These are phyloP conservation scores for Pogonocherus hispidulus DNA, from an alignment of 2,888 invertebrate species.

Conservation along the genomic window DNA sequence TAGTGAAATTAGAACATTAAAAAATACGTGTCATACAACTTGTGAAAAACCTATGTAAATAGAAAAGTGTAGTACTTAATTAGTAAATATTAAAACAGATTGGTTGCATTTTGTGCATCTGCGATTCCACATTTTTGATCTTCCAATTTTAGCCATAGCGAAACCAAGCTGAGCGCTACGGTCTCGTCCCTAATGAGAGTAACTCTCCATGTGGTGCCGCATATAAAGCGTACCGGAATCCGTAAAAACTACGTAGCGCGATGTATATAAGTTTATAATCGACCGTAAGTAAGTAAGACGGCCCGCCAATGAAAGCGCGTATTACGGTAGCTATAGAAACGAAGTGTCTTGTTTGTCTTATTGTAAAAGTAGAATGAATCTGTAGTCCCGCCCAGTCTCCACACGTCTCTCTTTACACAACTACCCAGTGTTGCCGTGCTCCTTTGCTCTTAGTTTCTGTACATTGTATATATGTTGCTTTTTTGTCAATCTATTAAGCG, in stretches of 20 bases:
- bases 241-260: constrained; percentile 47
- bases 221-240: constrained; percentile 40
- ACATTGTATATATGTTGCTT: constrained; percentile 51
- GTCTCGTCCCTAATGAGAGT: constrained; percentile 41
- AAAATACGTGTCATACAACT: too few relatives aligned
- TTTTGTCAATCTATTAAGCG: constrained; percentile 55
- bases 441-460: constrained; percentile 55
- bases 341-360: constrained; percentile 65
- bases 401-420: constrained; percentile 65
- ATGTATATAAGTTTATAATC: constrained; percentile 59
- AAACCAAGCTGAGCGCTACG: too few relatives aligned
- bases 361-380: constrained; percentile 68
- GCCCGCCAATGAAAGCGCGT: constrained; percentile 68
- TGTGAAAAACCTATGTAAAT: too few relatives aligned
- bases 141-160: too few relatives aligned
- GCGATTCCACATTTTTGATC: too few relatives aligned
- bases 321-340: constrained; percentile 70
- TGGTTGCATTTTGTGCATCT: too few relatives aligned
- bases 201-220: constrained; percentile 30
- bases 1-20: too few relatives aligned
- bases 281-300: constrained; percentile 57
- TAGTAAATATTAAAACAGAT: too few relatives aligned
- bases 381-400: constrained; percentile 66
- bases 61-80: too few relatives aligned
- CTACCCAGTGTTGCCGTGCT: constrained; percentile 55